Evolutionary conservation across 2,113 vertebrate genomes (phyloP).

Genomic region (Cololabis saira): DNA sequence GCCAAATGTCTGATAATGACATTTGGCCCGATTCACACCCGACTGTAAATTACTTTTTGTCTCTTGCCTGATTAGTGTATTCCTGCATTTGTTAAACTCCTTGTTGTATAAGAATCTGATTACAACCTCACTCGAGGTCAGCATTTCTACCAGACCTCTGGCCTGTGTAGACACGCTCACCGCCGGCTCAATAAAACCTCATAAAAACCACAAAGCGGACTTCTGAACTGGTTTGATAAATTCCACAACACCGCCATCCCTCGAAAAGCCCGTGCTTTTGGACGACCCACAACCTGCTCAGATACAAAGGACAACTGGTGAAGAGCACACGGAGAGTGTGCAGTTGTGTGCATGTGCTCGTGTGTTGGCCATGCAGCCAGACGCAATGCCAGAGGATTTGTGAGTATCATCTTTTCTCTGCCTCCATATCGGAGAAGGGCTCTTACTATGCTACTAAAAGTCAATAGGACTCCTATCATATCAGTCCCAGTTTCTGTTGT

Average conservation of each 20-base stretch:
- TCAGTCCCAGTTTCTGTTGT: slow-evolving; percentile 33
- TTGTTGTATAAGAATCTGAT: too few relatives aligned
- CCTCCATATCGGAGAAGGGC: slow-evolving; percentile 61
- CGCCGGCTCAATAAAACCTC: too few relatives aligned
- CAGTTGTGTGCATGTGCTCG: slow-evolving; percentile 22
- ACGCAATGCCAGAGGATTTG: slow-evolving; percentile 70
- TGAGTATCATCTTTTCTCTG: slow-evolving; percentile 72
- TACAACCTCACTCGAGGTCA: too few relatives aligned
- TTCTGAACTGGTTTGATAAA: too few relatives aligned
- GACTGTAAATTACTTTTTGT: too few relatives aligned
- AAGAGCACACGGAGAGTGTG: slow-evolving; percentile 46
- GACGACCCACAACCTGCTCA: slow-evolving; percentile 90
- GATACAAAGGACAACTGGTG: slow-evolving; percentile 17
- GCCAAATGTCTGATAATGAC: too few relatives aligned
- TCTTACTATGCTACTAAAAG: slow-evolving; percentile 58
- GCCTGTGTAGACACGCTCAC: too few relatives aligned
- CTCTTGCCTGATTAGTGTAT: too few relatives aligned
- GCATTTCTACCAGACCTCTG: too few relatives aligned
- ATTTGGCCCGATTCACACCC: too few relatives aligned
- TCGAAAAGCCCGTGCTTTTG: slow-evolving; percentile 86
- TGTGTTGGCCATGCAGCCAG: slow-evolving; percentile 58
- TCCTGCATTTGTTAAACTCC: too few relatives aligned
- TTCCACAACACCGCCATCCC: slow-evolving; percentile 82
- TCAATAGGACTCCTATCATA: slow-evolving; percentile 49
- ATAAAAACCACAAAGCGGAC: too few relatives aligned